Conservation (phyloP, 1,140 invertebrate species). For the Temnothorax longispinosus region DNA sequence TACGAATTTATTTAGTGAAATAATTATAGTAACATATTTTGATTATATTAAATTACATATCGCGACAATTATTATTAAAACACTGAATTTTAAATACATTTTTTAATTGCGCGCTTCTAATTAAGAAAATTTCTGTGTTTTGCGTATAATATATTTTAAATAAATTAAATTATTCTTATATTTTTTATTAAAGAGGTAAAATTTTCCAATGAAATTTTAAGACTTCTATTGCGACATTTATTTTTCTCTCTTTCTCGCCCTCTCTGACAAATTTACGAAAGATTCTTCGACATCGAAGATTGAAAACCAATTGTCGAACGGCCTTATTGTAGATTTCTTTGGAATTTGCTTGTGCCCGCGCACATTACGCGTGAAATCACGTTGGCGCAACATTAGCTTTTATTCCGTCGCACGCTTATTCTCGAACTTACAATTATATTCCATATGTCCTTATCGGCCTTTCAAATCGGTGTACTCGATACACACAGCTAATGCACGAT, state of each 20-base stretch:
- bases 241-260: not conserved
- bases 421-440: constrained; percentile 84
- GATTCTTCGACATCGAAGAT: not conserved
- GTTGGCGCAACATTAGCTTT: constrained; percentile 71
- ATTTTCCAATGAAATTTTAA: not conserved
- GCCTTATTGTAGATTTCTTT: constrained; percentile 30
- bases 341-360: constrained; percentile 2
- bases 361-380: constrained; percentile 62
- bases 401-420: constrained; percentile 75
- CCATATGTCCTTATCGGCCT: constrained; percentile 82
- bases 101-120: not conserved
- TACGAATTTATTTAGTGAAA: not conserved
- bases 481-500: constrained; percentile 76
- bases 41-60: not conserved
- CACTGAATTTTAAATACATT: not conserved
- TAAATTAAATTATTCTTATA: not conserved
- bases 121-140: not conserved
- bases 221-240: not conserved
- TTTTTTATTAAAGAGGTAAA: not conserved
- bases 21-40: constrained; percentile 2
- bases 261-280: not conserved
- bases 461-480: constrained; percentile 79
- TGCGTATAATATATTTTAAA: not conserved
- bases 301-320: constrained; percentile 12
- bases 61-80: not conserved